Evolutionary conservation across 2,888 invertebrate species (phyloP).

Genomic region (Plebejus anna): DNA sequence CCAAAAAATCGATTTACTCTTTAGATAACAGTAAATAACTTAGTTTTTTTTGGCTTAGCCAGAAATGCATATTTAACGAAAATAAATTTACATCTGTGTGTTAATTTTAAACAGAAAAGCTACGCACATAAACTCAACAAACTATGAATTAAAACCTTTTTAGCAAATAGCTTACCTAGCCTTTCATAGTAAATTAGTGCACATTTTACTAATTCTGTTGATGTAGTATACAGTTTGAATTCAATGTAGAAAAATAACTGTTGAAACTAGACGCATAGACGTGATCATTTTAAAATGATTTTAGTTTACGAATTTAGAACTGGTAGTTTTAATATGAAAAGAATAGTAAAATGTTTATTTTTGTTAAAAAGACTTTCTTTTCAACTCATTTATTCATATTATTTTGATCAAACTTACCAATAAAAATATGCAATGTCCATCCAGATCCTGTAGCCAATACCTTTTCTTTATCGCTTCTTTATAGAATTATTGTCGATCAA

Average conservation of each 20-base stretch:
- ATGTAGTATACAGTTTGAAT: conserved; percentile 11
- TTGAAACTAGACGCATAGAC: background rate
- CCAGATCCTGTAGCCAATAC: too few relatives aligned
- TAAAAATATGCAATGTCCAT: too few relatives aligned
- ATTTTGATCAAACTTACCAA: background rate
- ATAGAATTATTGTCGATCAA: too few relatives aligned
- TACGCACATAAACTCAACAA: conserved; percentile 13
- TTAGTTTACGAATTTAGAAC: conserved; percentile 1
- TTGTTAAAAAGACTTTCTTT: background rate
- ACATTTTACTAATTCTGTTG: background rate
- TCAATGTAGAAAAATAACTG: conserved; percentile 13
- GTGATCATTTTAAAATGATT: conserved; percentile 27
- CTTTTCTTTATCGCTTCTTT: too few relatives aligned
- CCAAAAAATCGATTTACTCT: too few relatives aligned
- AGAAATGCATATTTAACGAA: background rate
- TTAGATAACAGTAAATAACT: background rate
- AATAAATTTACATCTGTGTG: background rate
- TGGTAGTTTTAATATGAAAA: background rate
- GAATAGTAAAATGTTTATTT: background rate
- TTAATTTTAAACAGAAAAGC: background rate
- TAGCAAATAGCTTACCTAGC: background rate
- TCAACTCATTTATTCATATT: background rate
- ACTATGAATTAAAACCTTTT: conserved; percentile 22
- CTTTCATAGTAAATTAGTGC: conserved; percentile 14
- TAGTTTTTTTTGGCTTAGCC: background rate